Base-by-base conservation (phyloP, 2,888 invertebrate species). In the Xestia ashworthii region DNA sequence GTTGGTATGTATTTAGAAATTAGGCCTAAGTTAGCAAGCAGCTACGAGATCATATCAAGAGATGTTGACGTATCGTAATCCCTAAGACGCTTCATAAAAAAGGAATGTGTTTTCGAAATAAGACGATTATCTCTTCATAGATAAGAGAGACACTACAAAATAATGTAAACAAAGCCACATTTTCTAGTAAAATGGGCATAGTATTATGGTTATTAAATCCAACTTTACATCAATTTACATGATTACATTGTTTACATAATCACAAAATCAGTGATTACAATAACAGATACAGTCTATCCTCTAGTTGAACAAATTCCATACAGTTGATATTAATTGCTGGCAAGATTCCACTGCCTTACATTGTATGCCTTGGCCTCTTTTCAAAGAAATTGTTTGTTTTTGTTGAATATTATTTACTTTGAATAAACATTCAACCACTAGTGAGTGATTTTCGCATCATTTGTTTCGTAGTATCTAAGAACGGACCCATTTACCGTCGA, bases 91-190 rank as follows among this genome's bases (percentile, higher is more conserved):
- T 71, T 71, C 84, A 78, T n/a, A 78, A 6, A 25, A 53, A 60
- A 81, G 60, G 85, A 81, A 81, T 84, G 85, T 81, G 58, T 67
- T 53, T 78, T 53, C 32, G 48, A 71, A 78, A 83, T 67, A 72
- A 65, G 71, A 95, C 82, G 44, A 75, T 69, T 72, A 71, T 81
- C 85, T 69, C 62, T 62, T 46, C 65, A 68, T 44, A 85, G 81
- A 81, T 81, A 81, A 81, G 60, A 66, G 3, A 6, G 12, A 80
- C 46, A 60, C 69, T 58, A 74, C 46, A 70, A 85, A 82, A 71
- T n/a, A 58, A 46, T 60, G 71, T 82, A 71, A 69, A 71, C 74
- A 55, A 68, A 68, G 14, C 50, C 16, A 46, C 32, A 71, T 75
- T 72, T 71, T 75, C 62, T 48, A 55, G 53, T 68, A 75, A 48